A percentile compares a stretch with the other conserved stretches of the same genome.
Evolutionary conservation across 1,140 invertebrate species (phyloP).

Genomic region (Danaus melanippus): DNA sequence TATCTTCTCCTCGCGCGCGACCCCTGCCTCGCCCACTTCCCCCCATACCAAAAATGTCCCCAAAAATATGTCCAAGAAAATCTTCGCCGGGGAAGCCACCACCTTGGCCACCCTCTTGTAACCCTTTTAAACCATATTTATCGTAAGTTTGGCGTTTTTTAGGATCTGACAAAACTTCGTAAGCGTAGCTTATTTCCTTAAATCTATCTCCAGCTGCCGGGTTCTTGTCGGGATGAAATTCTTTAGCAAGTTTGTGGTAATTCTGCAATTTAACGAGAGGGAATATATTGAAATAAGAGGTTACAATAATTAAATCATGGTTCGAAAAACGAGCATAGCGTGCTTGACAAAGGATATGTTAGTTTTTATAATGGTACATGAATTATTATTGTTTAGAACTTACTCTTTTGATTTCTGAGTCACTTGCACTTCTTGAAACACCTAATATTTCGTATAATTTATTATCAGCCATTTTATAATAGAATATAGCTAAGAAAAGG

Average conservation of each 20-base stretch:
- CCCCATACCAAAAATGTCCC: constrained; percentile 77
- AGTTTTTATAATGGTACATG: not conserved
- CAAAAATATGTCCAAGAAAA: constrained; percentile 78
- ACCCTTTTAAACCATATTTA: constrained; percentile 82
- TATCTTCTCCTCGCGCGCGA: constrained; percentile 77
- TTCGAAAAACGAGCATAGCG: constrained; percentile 15
- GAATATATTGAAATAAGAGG: constrained; percentile 15
- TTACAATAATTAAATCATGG: constrained; percentile 22
- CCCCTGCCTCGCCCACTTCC: constrained; percentile 72
- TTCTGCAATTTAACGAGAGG: constrained; percentile 72
- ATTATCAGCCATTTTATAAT: constrained; percentile 77
- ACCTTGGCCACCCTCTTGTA: constrained; percentile 81
- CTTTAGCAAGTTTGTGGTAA: constrained; percentile 88
- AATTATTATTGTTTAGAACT: constrained; percentile 25
- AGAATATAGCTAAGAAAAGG: constrained; percentile 41
- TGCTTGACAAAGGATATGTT: constrained; percentile 21
- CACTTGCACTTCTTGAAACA: constrained; percentile 81
- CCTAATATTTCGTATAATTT: constrained; percentile 89
- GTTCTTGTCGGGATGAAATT: constrained; percentile 92
- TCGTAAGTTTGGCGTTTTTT: constrained; percentile 83
- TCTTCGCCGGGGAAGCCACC: constrained; percentile 74
- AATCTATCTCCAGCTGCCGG: constrained; percentile 87
- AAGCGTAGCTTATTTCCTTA: constrained; percentile 91
- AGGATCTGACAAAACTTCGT: constrained; percentile 85
- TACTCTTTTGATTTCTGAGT: constrained; percentile 92